Conservation (phyloP, 2,113 vertebrate species). For the Chamaetylas fuelleborni region DNA sequence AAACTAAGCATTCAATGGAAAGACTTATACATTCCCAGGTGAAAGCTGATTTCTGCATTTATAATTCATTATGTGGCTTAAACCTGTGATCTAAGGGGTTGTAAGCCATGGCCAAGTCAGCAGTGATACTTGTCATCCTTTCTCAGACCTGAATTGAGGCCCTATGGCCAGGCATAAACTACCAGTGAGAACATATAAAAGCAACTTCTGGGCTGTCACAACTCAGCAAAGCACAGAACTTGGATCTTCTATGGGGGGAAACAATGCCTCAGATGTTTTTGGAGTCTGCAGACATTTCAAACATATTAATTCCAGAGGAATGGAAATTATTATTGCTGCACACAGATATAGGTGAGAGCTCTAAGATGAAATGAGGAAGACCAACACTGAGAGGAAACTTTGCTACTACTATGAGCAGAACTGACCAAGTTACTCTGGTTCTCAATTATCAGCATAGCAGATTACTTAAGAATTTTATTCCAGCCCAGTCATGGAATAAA, state of each 20-base stretch:
- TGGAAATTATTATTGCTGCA: not conserved
- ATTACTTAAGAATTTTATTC: not conserved
- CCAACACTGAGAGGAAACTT: not conserved
- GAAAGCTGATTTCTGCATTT: not conserved
- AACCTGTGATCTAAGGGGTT: not conserved
- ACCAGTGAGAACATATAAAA: not conserved
- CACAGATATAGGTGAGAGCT: not conserved
- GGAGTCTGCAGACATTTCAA: not conserved
- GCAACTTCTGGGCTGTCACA: not conserved
- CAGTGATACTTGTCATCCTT: not conserved
- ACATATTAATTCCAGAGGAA: not conserved
- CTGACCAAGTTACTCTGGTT: not conserved
- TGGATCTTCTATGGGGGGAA: accelerated
- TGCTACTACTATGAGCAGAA: not conserved
- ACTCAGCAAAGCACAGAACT: not conserved
- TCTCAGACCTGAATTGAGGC: not conserved
- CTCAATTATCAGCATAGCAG: not conserved
- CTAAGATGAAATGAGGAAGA: not conserved
- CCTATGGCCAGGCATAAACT: not conserved
- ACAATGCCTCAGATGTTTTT: not conserved
- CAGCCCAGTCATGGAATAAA: not conserved
- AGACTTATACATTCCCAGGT: not conserved
- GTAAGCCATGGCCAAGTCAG: not conserved
- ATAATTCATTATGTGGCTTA: not conserved
- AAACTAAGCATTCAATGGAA: not conserved